phyloP scores from a whole-genome alignment of 2,797 vertebrate species.

The Remorina albescens region DNA sequence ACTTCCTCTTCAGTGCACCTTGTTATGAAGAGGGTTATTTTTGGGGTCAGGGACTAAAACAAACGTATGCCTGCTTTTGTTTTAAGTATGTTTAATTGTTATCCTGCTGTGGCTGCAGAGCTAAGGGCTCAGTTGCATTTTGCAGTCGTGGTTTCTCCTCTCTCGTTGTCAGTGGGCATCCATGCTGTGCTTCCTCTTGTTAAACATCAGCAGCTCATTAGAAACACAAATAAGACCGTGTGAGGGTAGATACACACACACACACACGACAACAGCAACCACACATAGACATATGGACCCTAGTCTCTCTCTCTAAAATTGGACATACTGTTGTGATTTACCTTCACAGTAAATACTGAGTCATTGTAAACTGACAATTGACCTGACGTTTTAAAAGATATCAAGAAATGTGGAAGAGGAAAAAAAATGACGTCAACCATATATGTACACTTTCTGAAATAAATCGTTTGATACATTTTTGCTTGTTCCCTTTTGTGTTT shows the following conservation, averaged over 20 bases:
- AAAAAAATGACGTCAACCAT: neutral
- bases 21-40: constrained; percentile 55
- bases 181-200: constrained; percentile 55
- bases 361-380: constrained; percentile 1
- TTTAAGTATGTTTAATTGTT: constrained; percentile 31
- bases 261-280: too few relatives aligned
- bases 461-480: neutral
- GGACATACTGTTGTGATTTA: neutral
- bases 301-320: neutral
- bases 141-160: constrained; percentile 36
- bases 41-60: constrained; percentile 36
- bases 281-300: neutral
- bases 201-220: constrained; percentile 58
- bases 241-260: constrained; percentile 7
- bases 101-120: constrained; percentile 26
- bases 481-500: neutral
- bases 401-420: neutral
- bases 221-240: constrained; percentile 38
- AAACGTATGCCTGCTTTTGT: constrained; percentile 20
- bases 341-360: neutral
- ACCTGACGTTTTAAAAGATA: neutral
- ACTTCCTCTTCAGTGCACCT: constrained; percentile 40
- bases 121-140: constrained; percentile 30
- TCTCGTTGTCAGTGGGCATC: constrained; percentile 42
- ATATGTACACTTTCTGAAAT: neutral